Evolutionary conservation across 2,888 invertebrate genomes (phyloP).

Genomic region (Aquatica leii): DNA sequence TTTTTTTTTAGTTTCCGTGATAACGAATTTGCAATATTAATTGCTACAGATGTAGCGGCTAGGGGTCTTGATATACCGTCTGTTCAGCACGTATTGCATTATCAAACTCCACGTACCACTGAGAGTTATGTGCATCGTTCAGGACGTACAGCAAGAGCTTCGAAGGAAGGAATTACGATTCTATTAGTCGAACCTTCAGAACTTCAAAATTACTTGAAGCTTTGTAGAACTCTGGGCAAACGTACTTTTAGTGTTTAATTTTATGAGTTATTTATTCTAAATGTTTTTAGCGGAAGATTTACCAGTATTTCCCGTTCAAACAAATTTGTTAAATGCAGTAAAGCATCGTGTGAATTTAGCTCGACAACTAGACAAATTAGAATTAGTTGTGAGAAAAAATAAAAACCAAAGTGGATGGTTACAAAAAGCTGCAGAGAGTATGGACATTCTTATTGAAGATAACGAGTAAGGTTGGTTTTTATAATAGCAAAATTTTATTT

Average conservation of each 20-base stretch:
- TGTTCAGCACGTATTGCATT: conserved; percentile 95
- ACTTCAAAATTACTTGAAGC: conserved; percentile 76
- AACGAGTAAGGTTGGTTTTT: conserved; percentile 68
- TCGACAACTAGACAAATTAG: conserved; percentile 79
- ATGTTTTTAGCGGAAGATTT: conserved; percentile 75
- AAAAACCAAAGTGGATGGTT: conserved; percentile 84
- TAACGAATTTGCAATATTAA: conserved; percentile 75
- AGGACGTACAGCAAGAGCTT: conserved; percentile 94
- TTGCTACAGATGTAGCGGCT: conserved; percentile 98
- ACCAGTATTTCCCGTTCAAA: conserved; percentile 81
- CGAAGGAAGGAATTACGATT: conserved; percentile 88
- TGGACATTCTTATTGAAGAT: conserved; percentile 91
- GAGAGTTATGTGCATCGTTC: conserved; percentile 98
- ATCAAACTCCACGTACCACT: conserved; percentile 91
- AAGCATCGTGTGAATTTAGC: conserved; percentile 80
- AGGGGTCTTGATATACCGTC: conserved; percentile 94
- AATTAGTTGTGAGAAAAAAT: conserved; percentile 70
- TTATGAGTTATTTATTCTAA: not conserved
- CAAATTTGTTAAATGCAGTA: conserved; percentile 68
- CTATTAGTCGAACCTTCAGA: conserved; percentile 92
- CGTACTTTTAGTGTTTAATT: conserved; percentile 67
- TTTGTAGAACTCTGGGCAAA: conserved; percentile 85
- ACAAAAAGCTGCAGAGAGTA: conserved; percentile 83
- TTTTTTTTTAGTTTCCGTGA: conserved; percentile 70
- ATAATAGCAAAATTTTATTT: too few relatives aligned